Evolutionary conservation across 2,797 vertebrate species (phyloP).

Genomic region (Poecile montanus): DNA sequence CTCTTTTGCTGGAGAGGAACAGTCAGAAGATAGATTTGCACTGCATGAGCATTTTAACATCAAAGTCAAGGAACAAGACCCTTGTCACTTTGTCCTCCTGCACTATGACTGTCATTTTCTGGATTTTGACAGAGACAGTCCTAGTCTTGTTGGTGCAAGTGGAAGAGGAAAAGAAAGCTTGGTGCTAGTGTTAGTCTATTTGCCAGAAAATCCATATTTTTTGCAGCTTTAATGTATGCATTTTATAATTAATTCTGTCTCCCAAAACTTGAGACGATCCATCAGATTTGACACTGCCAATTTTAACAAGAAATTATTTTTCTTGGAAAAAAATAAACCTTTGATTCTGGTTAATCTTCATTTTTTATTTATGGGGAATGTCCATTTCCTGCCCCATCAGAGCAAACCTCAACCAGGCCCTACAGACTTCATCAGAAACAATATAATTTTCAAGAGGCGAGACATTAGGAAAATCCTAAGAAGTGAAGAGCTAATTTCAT

Average conservation of each 20-base stretch:
- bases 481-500: neutral
- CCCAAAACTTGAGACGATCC: neutral
- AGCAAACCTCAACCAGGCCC: neutral
- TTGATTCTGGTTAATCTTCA: neutral
- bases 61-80: neutral
- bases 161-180: neutral
- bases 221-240: neutral
- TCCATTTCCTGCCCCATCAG: neutral
- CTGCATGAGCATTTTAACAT: neutral
- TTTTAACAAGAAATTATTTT: neutral
- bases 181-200: neutral
- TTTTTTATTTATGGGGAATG: neutral
- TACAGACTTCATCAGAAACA: neutral
- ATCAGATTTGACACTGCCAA: neutral
- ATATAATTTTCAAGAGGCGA: neutral
- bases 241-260: neutral
- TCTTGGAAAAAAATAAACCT: neutral
- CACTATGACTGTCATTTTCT: neutral
- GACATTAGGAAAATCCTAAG: neutral
- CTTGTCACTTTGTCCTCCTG: neutral
- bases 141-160: neutral
- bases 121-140: neutral
- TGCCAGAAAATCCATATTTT: neutral
- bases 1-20: neutral
- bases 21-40: neutral